Evolutionary conservation across 2,113 vertebrate genomes (phyloP).

Genomic region (Takifugu bimaculatus): DNA sequence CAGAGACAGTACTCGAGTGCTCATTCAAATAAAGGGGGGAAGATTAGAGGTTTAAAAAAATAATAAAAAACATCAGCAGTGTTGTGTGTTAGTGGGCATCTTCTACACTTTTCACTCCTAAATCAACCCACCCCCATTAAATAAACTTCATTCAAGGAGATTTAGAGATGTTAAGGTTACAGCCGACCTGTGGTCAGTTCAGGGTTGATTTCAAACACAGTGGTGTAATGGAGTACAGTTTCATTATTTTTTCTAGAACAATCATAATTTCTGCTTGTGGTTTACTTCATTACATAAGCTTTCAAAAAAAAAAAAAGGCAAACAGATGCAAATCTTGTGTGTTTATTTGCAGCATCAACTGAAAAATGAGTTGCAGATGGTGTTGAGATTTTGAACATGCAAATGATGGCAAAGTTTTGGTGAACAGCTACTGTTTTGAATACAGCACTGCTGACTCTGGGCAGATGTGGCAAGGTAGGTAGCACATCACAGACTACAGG

Average conservation of each 20-base stretch:
- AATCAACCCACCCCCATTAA: no score
- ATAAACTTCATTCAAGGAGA: no score
- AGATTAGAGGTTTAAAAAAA: neutral
- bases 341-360: neutral
- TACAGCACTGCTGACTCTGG: no score
- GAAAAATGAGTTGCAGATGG: neutral
- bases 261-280: neutral
- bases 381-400: neutral
- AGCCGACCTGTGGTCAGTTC: no score
- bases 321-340: neutral
- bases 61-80: neutral
- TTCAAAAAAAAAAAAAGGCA: neutral
- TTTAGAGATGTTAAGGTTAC: no score
- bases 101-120: neutral
- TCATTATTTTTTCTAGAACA: neutral
- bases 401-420: neutral
- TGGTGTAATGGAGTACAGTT: no score
- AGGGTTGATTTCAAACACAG: no score
- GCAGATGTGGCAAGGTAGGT: no score
- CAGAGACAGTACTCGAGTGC: constrained; percentile 12
- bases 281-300: neutral
- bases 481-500: no score
- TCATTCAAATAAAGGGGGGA: neutral
- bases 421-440: no score
- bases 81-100: neutral